These are phyloP conservation scores for Acropternis orthonyx DNA, from an alignment of 2,797 vertebrate genomes.

Conservation along the genomic window DNA sequence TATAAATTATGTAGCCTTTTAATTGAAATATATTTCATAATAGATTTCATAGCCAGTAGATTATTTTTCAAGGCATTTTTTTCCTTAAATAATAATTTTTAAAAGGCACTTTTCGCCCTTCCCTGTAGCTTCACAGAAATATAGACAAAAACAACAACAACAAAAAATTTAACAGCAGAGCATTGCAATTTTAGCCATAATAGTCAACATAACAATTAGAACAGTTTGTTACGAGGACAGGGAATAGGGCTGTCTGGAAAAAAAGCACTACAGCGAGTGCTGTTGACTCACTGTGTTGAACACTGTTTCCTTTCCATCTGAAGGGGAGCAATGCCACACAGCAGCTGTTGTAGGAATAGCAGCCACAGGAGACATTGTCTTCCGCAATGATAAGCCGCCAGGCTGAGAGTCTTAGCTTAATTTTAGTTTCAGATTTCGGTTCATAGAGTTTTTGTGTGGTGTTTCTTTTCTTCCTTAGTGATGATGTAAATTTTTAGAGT, in stretches of 20 bases:
- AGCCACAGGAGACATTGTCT: conserved; percentile 48
- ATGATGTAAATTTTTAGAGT: neutral
- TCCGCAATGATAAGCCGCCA: neutral
- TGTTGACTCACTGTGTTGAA: neutral
- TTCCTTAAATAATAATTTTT: conserved; percentile 48
- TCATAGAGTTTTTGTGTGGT: neutral
- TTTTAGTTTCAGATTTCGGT: neutral
- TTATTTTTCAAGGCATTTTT: conserved; percentile 14
- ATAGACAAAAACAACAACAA: neutral
- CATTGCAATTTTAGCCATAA: conserved; percentile 64
- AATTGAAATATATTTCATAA: conserved; percentile 63
- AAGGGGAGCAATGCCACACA: conserved; percentile 81
- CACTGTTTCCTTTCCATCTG: conserved; percentile 55
- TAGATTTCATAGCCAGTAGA: conserved; percentile 22
- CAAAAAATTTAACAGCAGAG: conserved; percentile 48
- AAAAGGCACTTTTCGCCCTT: conserved; percentile 11
- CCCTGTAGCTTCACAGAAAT: conserved; percentile 55
- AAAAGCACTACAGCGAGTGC: neutral
- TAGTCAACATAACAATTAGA: conserved; percentile 78
- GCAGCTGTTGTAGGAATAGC: conserved; percentile 79
- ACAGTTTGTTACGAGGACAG: conserved; percentile 71
- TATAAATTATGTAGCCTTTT: conserved; percentile 52
- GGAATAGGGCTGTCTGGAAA: conserved; percentile 58
- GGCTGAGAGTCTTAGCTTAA: neutral
- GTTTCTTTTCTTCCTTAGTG: neutral